Evolutionary conservation across 2,113 vertebrate genomes (phyloP), one percentile per base, ranked within the genome.

Genomic region (Psittacula cyanocephala): DNA sequence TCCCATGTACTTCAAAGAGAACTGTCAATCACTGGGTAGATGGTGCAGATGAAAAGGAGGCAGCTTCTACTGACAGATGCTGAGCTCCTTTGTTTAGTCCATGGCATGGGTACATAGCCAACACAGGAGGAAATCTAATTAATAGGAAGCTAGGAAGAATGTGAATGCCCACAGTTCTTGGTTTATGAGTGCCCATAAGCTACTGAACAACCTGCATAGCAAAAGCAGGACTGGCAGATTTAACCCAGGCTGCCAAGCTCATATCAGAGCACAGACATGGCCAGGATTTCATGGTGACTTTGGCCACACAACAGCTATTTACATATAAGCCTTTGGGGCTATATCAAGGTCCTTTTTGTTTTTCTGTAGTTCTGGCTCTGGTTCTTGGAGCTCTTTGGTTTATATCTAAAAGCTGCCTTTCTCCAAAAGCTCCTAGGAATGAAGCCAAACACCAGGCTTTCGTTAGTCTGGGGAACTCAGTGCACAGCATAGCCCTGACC

Each of bases 81-180:
- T 86, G 23, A 29, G 37, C 22, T 68, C 6, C 31, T 63, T 43
- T 23, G 15, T 25, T 62, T 52, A 53, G 41, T 10, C 63, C 49
- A 1, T 13, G 31, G n/a, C 19, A 5, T 1, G 18, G 22, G 7
- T 39, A 29, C 3, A 0, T 6, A 62, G 43, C 25, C 65, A 82
- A 23, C 13, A 13, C 1, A 2, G 70, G 47, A 65, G 71, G 22
- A 8, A 52, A 18, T 7, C 4, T 8, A 37, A 20, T 81, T 31
- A 22, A 15, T 4, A 59, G 70, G 78, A 87, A 67, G 43, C 4
- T 13, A 27, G 55, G 12, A 50, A 25, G 46, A 79, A 27, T 5
- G 39, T 46, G 62, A 17, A 25, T 35, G n/a, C 24, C 13, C 59
- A 52, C 10, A 46, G 35, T 23, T 37, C 28, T 11, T 7, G 25